Base-by-base conservation (phyloP, 1,140 invertebrate species). In the Augochlora pura region DNA sequence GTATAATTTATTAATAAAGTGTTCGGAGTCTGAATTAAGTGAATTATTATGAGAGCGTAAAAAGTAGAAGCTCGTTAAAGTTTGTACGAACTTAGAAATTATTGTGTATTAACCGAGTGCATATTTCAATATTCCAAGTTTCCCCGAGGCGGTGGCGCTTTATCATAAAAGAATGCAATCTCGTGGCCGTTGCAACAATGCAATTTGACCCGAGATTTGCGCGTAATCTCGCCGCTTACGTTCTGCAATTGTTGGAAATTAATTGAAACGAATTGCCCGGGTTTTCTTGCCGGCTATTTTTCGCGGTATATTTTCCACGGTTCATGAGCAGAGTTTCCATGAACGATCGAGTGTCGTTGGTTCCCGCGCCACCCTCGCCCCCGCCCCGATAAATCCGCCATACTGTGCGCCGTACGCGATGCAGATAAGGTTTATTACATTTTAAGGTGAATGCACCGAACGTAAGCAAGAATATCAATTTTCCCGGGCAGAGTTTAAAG, bases 391-490 rank as follows among this genome's bases (percentile, higher is more conserved):
- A 62, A 80, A 84, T 80, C 49, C 59, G 18, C 57, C 52, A 62
- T 60, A 67, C 52, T 21, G 73, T 46, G 52, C 64, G 27, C 38
- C 59, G 46, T 52, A 49, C 52, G 32, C 23, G 25, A 52, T 72
- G 75, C 38, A 54, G 59, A 73, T 68, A 62, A 82, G 79, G 70
- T 85, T 85, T 85, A 81, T 85, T 75, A 68, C 74, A 27, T 75
- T 82, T 85, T 82, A 82, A 67, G 65, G 46, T 25, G 75, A 72
- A 60, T 46, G 38, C 68, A 27, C 23, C 54, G 32, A 67, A 54
- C 54, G 65, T 72, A 71, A 75, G 70, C 69, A 78, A 69, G 78
- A 84, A 84, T 77, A 84, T 85, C 73, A 85, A 85, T 85, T 85
- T 85, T 85, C 70, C 78, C 38, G 67, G 64, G 65, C 59, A 59